Evolutionary conservation across 2,797 vertebrate genomes (phyloP).

Genomic region (Enteromius radiatus): DNA sequence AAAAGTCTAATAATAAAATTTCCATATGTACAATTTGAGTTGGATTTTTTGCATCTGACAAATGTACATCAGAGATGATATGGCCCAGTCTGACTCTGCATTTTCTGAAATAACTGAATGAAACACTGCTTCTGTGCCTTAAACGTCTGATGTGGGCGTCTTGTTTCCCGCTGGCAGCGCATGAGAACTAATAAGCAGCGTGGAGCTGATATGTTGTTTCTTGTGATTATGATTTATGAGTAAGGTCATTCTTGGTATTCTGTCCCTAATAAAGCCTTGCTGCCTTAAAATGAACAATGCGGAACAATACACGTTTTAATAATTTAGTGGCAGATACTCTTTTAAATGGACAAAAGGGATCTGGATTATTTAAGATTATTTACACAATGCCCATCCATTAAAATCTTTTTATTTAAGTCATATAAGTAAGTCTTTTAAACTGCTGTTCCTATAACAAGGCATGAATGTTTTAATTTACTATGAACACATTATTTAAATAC

Average conservation of each 20-base stretch:
- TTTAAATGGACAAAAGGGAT: not conserved
- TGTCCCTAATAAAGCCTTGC: not conserved
- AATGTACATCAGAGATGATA: no score
- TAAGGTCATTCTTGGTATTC: not conserved
- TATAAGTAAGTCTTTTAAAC: not conserved
- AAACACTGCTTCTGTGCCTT: not conserved
- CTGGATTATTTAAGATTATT: no score
- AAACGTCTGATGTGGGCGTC: not conserved
- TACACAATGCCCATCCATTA: not conserved
- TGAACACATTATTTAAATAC: not conserved
- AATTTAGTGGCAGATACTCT: not conserved
- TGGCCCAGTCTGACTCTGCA: not conserved
- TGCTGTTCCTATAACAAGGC: not conserved
- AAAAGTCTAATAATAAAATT: not conserved
- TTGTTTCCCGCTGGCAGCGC: not conserved
- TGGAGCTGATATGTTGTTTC: not conserved
- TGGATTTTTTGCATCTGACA: not conserved
- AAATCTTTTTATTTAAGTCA: not conserved
- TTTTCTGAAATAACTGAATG: not conserved
- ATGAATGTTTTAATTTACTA: not conserved
- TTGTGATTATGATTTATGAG: not conserved
- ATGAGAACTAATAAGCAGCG: not conserved
- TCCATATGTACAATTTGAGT: not conserved
- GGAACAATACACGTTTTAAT: not conserved
- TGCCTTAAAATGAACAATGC: not conserved